Evolutionary conservation across 2,888 invertebrate genomes (phyloP).

Genomic region (Eilema caniola): DNA sequence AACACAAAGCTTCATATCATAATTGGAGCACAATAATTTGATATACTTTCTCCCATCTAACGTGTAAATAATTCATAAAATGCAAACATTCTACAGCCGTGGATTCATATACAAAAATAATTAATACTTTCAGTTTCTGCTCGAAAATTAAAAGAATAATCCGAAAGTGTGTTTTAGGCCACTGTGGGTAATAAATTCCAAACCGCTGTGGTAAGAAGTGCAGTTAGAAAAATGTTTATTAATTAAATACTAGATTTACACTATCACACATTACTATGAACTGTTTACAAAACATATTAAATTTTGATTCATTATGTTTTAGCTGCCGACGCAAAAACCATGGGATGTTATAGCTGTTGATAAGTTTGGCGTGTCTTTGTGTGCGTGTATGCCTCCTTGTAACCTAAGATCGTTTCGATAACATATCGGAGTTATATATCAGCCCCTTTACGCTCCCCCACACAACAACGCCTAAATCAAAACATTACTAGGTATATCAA

Average conservation of each 20-base stretch:
- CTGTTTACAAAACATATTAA: neutral
- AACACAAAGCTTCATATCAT: slow-evolving; percentile 71
- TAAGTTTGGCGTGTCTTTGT: no score
- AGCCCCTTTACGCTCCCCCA: no score
- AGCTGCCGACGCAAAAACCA: no score
- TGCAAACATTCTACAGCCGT: slow-evolving; percentile 59
- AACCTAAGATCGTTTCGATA: no score
- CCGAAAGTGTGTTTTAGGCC: slow-evolving; percentile 11
- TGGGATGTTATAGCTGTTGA: no score
- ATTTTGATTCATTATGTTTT: neutral
- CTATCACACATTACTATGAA: neutral
- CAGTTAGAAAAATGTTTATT: slow-evolving; percentile 18
- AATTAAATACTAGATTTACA: slow-evolving; percentile 9
- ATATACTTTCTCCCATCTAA: slow-evolving; percentile 76
- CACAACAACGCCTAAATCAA: no score
- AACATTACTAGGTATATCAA: no score
- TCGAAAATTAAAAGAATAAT: slow-evolving; percentile 52
- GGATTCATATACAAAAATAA: slow-evolving; percentile 59
- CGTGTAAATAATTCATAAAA: slow-evolving; percentile 73
- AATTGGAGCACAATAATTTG: slow-evolving; percentile 82
- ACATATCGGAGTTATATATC: no score
- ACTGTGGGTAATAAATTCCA: slow-evolving; percentile 7
- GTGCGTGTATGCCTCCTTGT: no score
- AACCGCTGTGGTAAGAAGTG: slow-evolving; percentile 14
- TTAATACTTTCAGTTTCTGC: slow-evolving; percentile 76